Percentiles rank a stretch among this genome's conserved stretches.
Evolutionary conservation across 2,888 invertebrate genomes (phyloP).

Genomic region (Protonemura montana): DNA sequence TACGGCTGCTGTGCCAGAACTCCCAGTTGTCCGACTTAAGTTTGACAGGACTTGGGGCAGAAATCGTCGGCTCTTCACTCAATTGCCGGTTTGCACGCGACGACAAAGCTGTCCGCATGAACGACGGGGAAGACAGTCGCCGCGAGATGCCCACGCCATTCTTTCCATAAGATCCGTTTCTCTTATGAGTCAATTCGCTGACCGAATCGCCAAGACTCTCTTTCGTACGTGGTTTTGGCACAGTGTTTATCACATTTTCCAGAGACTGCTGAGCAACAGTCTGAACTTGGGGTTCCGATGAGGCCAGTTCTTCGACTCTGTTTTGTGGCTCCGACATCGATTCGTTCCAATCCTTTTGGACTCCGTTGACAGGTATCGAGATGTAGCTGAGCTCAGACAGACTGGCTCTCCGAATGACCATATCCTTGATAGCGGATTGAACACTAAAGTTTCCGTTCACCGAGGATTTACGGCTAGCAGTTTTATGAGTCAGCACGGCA

Average conservation of each 20-base stretch:
- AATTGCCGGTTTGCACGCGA: slow-evolving; percentile 52
- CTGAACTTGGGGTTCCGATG: background rate
- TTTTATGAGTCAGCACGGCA: slow-evolving; percentile 18
- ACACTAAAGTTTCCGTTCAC: slow-evolving; percentile 20
- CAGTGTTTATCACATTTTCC: slow-evolving; percentile 24
- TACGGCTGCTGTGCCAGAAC: slow-evolving; percentile 52
- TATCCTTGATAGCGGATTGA: background rate
- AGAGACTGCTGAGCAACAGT: background rate
- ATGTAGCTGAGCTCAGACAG: slow-evolving; percentile 26
- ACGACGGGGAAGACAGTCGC: slow-evolving; percentile 55
- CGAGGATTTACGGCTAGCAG: slow-evolving; percentile 47
- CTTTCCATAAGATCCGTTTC: slow-evolving; percentile 34
- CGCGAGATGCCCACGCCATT: background rate
- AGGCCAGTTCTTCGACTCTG: background rate
- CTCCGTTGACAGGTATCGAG: slow-evolving; percentile 25
- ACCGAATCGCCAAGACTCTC: background rate
- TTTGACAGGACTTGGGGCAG: slow-evolving; percentile 48
- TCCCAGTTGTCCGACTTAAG: slow-evolving; percentile 57
- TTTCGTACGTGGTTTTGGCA: slow-evolving; percentile 26
- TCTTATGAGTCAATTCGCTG: background rate
- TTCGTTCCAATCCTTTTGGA: background rate
- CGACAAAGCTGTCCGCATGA: slow-evolving; percentile 60
- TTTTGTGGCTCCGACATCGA: background rate
- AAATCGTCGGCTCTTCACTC: slow-evolving; percentile 26
- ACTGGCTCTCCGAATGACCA: background rate